Conservation (phyloP, 2,888 invertebrate species). For the Sphaerophoria taeniata region DNA sequence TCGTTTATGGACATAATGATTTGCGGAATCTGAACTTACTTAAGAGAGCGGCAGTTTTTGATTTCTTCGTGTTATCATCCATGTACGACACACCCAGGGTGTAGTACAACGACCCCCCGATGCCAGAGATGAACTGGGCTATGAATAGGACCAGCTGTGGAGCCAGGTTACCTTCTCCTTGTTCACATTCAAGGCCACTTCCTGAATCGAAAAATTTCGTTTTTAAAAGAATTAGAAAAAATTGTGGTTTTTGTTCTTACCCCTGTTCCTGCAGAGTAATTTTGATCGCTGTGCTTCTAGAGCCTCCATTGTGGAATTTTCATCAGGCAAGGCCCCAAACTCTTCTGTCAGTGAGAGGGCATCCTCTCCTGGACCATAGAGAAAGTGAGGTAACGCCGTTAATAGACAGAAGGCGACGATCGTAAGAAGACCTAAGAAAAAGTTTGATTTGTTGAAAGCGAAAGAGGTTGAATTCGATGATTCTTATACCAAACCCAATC, state of each 20-base stretch:
- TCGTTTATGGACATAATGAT: conserved; percentile 29
- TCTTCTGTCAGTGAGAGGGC: conserved; percentile 86
- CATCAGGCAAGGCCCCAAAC: conserved; percentile 83
- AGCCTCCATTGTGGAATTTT: conserved; percentile 82
- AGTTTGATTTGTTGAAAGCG: too few species aligned
- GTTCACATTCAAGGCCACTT: conserved; percentile 82
- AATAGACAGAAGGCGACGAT: conserved; percentile 87
- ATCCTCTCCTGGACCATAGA: conserved; percentile 88
- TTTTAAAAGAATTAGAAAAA: too few species aligned
- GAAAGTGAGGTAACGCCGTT: conserved; percentile 87
- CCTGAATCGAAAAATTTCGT: too few species aligned
- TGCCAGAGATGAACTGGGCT: conserved; percentile 88
- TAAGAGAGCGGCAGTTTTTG: conserved; percentile 88
- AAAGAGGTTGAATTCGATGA: too few species aligned
- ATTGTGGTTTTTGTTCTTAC: conserved; percentile 77
- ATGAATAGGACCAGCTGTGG: conserved; percentile 86
- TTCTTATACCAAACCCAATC: conserved; percentile 85
- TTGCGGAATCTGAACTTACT: conserved; percentile 83
- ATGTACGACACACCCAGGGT: conserved; percentile 89
- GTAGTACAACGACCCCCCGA: conserved; percentile 88
- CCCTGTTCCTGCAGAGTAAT: conserved; percentile 84
- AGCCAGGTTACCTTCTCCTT: conserved; percentile 85
- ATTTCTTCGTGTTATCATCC: conserved; percentile 90
- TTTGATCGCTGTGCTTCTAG: conserved; percentile 84
- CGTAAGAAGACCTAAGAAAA: conserved; percentile 83